These are phyloP conservation scores for Pelecanus crispus DNA, from an alignment of 2,113 vertebrate genomes.

Conservation along the genomic window DNA sequence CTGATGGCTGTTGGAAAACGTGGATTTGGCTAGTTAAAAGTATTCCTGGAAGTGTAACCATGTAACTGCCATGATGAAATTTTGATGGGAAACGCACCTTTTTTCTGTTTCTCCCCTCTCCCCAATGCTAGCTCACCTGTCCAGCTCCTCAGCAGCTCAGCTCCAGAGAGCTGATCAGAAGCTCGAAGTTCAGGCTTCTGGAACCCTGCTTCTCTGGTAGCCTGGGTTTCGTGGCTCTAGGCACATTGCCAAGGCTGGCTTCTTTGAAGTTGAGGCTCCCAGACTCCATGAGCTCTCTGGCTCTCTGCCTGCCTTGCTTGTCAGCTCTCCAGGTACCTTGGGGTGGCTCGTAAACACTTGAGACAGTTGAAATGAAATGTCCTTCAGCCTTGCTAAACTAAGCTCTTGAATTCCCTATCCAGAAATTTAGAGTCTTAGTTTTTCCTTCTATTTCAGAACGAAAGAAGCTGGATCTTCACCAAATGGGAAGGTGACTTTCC, in stretches of 20 bases:
- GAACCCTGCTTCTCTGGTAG: neutral
- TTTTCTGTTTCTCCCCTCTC: neutral
- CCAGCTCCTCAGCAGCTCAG: neutral
- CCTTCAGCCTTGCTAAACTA: rapidly evolving
- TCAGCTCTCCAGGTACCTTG: neutral
- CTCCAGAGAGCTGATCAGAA: neutral
- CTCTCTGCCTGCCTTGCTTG: neutral
- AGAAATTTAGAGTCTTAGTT: neutral
- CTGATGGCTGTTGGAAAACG: rapidly evolving
- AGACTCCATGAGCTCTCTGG: neutral
- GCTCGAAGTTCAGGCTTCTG: neutral
- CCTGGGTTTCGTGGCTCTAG: neutral
- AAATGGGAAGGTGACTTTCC: neutral
- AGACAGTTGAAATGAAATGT: neutral
- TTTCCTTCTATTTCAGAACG: neutral
- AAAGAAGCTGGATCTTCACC: neutral
- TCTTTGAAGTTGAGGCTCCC: constrained; percentile 21
- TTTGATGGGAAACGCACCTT: neutral
- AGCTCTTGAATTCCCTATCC: neutral
- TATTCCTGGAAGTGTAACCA: neutral
- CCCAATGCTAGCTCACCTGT: neutral
- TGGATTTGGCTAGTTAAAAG: neutral
- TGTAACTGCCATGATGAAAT: neutral
- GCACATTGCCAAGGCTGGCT: neutral
- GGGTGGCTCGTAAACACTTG: neutral